These are phyloP conservation scores for Dallia pectoralis DNA, from an alignment of 2,797 vertebrate genomes.

Conservation along the genomic window DNA sequence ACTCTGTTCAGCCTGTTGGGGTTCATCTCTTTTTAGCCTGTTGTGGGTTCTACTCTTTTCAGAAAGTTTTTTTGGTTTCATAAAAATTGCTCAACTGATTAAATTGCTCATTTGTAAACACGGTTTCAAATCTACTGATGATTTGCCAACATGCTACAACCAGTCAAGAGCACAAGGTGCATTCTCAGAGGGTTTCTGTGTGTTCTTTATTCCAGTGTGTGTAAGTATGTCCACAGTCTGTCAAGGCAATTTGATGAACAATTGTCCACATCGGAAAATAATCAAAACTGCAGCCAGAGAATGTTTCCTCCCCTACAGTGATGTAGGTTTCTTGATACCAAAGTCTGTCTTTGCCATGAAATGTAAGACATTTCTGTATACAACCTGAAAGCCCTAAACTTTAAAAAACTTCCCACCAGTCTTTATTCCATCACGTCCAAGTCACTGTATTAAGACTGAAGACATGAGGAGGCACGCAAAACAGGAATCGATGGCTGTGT, in stretches of 20 bases:
- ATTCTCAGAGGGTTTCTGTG: slow-evolving; percentile 9
- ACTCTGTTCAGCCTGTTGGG: no score
- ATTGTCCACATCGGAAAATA: slow-evolving; percentile 37
- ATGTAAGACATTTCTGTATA: slow-evolving; percentile 35
- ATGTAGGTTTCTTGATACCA: slow-evolving; percentile 25
- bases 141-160: no score
- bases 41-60: no score
- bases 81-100: no score
- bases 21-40: no score
- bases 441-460: slow-evolving; percentile 47
- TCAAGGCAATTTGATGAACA: slow-evolving; percentile 12
- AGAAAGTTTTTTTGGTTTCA: no score
- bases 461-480: slow-evolving; percentile 33
- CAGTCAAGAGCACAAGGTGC: no score
- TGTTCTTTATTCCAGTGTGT: slow-evolving; percentile 10
- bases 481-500: slow-evolving; percentile 47
- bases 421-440: slow-evolving; percentile 54
- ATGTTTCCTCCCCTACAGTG: slow-evolving; percentile 49
- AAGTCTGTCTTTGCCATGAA: slow-evolving; percentile 31
- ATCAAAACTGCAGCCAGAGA: slow-evolving; percentile 7
- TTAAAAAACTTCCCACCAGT: slow-evolving; percentile 42
- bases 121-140: no score
- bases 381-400: slow-evolving; percentile 37
- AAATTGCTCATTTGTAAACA: no score
- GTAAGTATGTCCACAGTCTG: slow-evolving; percentile 9